Conservation (phyloP, 2,888 invertebrate genomes). For the Mesorhabditis spiculigera region DNA sequence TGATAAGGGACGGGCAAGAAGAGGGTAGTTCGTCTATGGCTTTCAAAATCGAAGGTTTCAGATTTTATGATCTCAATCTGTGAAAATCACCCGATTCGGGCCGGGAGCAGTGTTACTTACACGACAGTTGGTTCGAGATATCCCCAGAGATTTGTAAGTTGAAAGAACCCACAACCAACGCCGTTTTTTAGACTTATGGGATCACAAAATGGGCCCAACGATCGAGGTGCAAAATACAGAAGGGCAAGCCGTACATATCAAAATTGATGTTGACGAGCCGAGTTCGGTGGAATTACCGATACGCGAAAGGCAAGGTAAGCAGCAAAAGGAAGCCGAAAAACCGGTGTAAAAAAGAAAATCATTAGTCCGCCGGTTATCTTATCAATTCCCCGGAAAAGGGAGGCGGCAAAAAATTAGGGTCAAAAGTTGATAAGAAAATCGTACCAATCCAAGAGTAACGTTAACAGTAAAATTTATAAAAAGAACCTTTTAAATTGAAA, state of each 20-base stretch:
- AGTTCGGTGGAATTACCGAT: neutral
- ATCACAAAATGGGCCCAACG: neutral
- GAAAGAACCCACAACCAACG: neutral
- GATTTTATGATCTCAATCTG: neutral
- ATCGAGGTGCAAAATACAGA: neutral
- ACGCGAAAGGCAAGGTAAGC: neutral
- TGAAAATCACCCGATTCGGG: neutral
- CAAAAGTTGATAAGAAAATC: no score
- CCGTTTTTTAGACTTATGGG: neutral
- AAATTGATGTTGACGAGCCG: neutral
- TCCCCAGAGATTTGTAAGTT: neutral
- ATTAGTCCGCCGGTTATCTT: no score
- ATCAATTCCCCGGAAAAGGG: no score
- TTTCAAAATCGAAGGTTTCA: neutral
- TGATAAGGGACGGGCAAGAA: neutral
- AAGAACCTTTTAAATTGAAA: neutral
- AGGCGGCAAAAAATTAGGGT: no score
- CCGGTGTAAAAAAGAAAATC: neutral
- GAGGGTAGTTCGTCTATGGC: neutral
- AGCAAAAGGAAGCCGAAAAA: neutral
- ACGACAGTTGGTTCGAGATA: conserved; percentile 5
- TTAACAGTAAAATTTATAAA: no score
- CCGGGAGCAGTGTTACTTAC: neutral
- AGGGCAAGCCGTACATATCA: neutral
- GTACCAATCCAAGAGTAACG: no score